phyloP scores from a whole-genome alignment of 2,113 vertebrate genomes.

The Hippocampus zosterae region DNA sequence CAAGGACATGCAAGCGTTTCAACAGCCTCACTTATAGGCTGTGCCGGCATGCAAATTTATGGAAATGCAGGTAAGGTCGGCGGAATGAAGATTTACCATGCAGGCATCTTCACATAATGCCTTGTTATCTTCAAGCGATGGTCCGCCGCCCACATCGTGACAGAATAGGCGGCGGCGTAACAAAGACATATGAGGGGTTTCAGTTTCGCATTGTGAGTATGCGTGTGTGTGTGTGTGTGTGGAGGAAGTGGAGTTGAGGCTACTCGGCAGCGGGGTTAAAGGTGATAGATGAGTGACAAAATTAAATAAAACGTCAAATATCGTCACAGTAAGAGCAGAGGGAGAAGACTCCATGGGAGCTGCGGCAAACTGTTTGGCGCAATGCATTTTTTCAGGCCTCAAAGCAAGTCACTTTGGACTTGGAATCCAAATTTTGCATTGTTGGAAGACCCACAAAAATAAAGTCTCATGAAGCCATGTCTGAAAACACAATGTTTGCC shows the following conservation, averaged over 20 bases:
- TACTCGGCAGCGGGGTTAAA: not conserved
- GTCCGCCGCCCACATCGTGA: constrained; percentile 22
- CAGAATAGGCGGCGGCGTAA: constrained; percentile 8
- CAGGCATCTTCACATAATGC: constrained; percentile 35
- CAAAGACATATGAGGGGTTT: not conserved
- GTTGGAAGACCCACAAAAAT: too few relatives aligned
- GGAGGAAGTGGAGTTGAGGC: not conserved
- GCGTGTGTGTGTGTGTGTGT: too few relatives aligned
- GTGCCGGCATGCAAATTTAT: constrained; percentile 52
- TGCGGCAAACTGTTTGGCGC: not conserved
- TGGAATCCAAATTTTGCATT: too few relatives aligned
- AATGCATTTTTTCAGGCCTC: not conserved
- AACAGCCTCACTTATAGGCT: constrained; percentile 25
- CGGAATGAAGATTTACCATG: constrained; percentile 37
- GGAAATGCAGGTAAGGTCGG: constrained; percentile 41
- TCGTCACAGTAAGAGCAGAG: not conserved
- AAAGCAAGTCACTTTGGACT: too few relatives aligned
- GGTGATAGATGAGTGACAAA: not conserved
- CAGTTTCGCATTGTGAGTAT: not conserved
- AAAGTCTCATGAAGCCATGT: too few relatives aligned
- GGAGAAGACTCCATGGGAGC: not conserved
- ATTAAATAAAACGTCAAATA: constrained; percentile 2
- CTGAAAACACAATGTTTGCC: too few relatives aligned
- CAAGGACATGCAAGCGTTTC: constrained; percentile 48
- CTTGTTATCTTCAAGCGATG: constrained; percentile 36